Percentiles rank a stretch among this genome's conserved stretches.
These are phyloP conservation scores for Colius striatus DNA, from an alignment of 2,113 vertebrate genomes.

Conservation along the genomic window DNA sequence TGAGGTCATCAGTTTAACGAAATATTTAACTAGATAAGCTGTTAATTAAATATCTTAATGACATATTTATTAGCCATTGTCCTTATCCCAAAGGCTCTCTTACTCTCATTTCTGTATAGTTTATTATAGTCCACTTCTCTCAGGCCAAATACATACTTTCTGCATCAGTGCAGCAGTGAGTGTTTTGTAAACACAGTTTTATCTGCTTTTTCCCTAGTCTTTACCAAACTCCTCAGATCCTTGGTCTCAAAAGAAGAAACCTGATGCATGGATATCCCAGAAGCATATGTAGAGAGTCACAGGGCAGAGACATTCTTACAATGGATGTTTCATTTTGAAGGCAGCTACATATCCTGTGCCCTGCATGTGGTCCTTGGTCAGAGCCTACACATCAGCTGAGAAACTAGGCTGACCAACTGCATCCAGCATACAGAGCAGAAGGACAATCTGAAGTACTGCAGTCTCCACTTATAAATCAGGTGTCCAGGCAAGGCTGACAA, in stretches of 20 bases:
- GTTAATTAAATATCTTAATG: not conserved
- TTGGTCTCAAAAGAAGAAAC: not conserved
- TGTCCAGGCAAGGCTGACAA: not conserved
- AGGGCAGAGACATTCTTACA: not conserved
- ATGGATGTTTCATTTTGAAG: not conserved
- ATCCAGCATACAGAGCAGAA: not conserved
- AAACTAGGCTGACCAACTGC: not conserved
- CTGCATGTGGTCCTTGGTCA: rapidly evolving
- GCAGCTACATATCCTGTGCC: not conserved
- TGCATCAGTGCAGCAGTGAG: not conserved
- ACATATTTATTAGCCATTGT: not conserved
- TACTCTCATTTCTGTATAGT: not conserved
- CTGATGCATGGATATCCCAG: not conserved
- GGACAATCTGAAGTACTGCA: not conserved
- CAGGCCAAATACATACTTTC: not conserved
- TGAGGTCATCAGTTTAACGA: not conserved
- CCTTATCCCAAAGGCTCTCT: not conserved
- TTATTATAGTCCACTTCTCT: not conserved
- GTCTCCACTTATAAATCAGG: not conserved
- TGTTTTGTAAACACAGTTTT: not conserved
- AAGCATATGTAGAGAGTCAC: not conserved
- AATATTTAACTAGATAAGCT: not conserved
- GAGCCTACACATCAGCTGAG: not conserved
- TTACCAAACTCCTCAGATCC: not conserved
- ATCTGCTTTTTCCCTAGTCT: not conserved